Percentiles rank a stretch among this genome's conserved stretches.
These are phyloP conservation scores for Platerodrilus igneus DNA, from an alignment of 2,888 invertebrate species.

Conservation along the genomic window DNA sequence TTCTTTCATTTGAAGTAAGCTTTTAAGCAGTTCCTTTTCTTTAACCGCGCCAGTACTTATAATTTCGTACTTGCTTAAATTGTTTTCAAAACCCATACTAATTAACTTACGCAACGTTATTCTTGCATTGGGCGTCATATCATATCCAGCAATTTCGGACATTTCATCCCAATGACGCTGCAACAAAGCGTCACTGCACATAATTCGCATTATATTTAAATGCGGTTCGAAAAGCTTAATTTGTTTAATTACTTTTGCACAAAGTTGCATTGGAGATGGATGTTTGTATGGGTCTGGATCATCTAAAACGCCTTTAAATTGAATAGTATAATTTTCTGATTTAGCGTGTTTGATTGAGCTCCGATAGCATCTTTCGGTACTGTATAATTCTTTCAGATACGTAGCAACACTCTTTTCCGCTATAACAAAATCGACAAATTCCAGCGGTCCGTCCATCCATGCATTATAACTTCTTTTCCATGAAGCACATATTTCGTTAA, in stretches of 20 bases:
- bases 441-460: conserved; percentile 92
- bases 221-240: conserved; percentile 71
- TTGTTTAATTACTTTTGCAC: conserved; percentile 57
- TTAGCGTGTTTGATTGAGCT: conserved; percentile 72
- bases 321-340: conserved; percentile 58
- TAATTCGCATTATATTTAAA: conserved; percentile 77
- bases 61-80: conserved; percentile 74
- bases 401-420: conserved; percentile 79
- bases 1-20: conserved; percentile 70
- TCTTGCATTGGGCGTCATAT: conserved; percentile 80
- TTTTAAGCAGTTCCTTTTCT: conserved; percentile 67
- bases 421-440: conserved; percentile 70
- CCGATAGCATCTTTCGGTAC: conserved; percentile 72
- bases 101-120: conserved; percentile 78
- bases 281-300: conserved; percentile 74
- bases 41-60: conserved; percentile 80
- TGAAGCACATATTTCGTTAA: conserved; percentile 63
- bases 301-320: conserved; percentile 63
- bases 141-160: conserved; percentile 73
- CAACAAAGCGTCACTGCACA: conserved; percentile 81
- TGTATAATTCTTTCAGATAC: conserved; percentile 73
- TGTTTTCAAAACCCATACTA: conserved; percentile 62
- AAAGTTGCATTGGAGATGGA: conserved; percentile 77
- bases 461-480: conserved; percentile 80
- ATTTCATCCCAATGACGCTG: conserved; percentile 86